Base-by-base conservation (phyloP, 92 coral and sea anemone genomes). In the Plumapathes pennacea region DNA sequence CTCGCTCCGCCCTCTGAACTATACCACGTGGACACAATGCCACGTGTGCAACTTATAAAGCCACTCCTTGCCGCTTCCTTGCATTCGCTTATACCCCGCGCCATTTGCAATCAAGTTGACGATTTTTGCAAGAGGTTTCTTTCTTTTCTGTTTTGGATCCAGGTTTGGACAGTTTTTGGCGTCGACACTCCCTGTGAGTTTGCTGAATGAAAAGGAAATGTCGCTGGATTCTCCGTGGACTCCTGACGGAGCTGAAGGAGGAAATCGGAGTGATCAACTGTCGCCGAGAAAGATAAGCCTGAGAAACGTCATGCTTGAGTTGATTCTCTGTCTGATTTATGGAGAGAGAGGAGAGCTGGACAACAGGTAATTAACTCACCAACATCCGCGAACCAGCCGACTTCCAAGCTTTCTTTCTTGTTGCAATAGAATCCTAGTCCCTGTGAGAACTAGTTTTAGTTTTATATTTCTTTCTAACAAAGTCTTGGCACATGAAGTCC, bases 141-240 rank as follows among this genome's bases (percentile, higher is more conserved):
- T 39, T 38, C n/a, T 58, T 14, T 32, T 20, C 54, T 6, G 4
- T 32, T 3, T 2, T 30, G 3, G 4, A 40, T 12, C 24, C 60
- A 89, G 97, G 59, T 90, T 90, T 75, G 97, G 97, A 12, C 97
- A 90, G 71, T 90, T 87, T 46, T 64, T 90, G 39, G 81, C 84
- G 5, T 90, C 96, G 45, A 87, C 90, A 19, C 33, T 70, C 20
- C 82, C 88, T 14, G 57, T 29, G 25, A 83, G 51, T 26, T 67
- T 46, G 38, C 25, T 50, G 40, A 73, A 82, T 45, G 95, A 71
- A 77, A 90, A 75, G 11, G 88, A 64, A 53, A 32, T 86, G 3
- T 59, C 53, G 10, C 50, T 72, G 67, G 85, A 78, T 23, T 12
- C 1, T 30, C 18, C 46, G 36, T 13, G 52, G 17, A 32, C 28